phyloP scores from a whole-genome alignment of 2,888 invertebrate species.

The Balanococcus diminutus region DNA sequence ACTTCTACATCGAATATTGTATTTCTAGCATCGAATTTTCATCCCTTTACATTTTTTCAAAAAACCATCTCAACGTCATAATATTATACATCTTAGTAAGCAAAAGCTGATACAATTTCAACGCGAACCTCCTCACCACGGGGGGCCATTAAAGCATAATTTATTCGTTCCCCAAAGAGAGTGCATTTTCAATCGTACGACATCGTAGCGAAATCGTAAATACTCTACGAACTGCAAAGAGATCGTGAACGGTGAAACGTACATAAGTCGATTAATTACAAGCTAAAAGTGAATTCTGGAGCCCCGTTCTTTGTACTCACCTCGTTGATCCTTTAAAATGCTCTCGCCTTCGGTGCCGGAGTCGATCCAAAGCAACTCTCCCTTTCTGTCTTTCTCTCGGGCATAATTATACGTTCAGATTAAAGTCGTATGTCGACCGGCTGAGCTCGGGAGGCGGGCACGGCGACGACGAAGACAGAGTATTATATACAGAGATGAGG shows the following conservation, averaged over 20 bases:
- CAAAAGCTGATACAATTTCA: too few species aligned
- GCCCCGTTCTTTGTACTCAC: neutral
- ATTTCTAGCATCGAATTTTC: too few species aligned
- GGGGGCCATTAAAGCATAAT: neutral
- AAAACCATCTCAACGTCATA: too few species aligned
- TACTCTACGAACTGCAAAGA: neutral
- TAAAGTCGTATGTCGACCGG: conserved; percentile 9
- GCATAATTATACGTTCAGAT: conserved; percentile 21
- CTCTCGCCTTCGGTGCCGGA: neutral
- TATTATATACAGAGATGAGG: neutral
- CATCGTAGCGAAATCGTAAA: neutral
- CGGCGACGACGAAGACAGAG: neutral
- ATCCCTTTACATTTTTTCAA: too few species aligned
- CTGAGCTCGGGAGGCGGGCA: neutral
- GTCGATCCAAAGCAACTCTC: neutral
- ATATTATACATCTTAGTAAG: too few species aligned
- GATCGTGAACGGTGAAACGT: neutral
- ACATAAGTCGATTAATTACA: conserved; percentile 14
- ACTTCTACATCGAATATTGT: too few species aligned
- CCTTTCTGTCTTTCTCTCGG: neutral
- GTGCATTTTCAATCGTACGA: neutral
- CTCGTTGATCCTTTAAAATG: neutral
- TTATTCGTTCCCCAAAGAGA: neutral
- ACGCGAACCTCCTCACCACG: too few species aligned
- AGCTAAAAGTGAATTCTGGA: neutral